phyloP scores from a whole-genome alignment of 2,113 vertebrate species.

The Zonotrichia leucophrys region DNA sequence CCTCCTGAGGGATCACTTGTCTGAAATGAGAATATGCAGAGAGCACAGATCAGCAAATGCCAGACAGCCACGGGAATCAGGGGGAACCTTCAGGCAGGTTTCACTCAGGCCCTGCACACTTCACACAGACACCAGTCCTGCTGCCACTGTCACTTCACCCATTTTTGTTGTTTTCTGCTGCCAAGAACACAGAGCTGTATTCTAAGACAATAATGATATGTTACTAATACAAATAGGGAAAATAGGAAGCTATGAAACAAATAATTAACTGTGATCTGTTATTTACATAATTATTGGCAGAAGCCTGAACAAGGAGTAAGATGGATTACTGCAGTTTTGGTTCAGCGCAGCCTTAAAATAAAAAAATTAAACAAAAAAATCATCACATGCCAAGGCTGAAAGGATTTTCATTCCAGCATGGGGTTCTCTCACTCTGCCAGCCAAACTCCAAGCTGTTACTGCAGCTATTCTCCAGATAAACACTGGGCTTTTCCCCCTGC shows the following conservation, averaged over 20 bases:
- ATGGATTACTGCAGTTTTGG: conserved; percentile 32
- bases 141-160: not conserved
- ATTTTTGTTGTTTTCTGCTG: not conserved
- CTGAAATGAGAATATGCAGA: not conserved
- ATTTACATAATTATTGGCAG: conserved; percentile 50
- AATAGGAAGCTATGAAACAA: conserved; percentile 26
- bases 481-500: not conserved
- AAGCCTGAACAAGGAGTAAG: not conserved
- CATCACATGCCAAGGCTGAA: conserved; percentile 55
- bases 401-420: conserved; percentile 52
- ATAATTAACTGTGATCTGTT: conserved; percentile 18
- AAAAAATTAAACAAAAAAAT: not conserved
- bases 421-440: not conserved
- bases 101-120: not conserved
- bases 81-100: not conserved
- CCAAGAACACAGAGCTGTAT: not conserved
- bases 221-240: not conserved
- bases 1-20: not conserved
- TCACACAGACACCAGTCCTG: not conserved
- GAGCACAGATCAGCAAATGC: not conserved
- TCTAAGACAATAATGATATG: not conserved
- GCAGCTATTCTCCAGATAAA: not conserved
- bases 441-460: conserved; percentile 23
- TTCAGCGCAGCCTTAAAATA: conserved; percentile 23
- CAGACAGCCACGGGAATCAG: not conserved